These are phyloP conservation scores for Tragelaphus buxtoni DNA, from an alignment of 2,113 vertebrate species.

Conservation along the genomic window DNA sequence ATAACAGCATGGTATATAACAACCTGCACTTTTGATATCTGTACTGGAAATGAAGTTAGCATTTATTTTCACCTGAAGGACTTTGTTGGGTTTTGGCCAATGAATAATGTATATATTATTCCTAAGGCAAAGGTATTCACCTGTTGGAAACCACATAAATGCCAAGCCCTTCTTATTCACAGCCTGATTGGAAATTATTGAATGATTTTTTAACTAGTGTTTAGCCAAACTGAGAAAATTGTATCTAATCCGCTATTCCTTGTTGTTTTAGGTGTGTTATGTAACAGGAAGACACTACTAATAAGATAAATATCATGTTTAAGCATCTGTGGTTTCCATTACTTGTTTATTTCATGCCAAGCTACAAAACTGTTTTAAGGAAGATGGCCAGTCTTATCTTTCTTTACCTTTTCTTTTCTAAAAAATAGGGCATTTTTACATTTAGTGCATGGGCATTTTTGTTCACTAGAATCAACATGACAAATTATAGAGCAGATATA, in stretches of 20 bases:
- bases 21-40: background rate
- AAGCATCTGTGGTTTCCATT: background rate
- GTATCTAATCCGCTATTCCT: background rate
- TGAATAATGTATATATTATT: conserved; percentile 20
- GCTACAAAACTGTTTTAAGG: background rate
- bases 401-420: background rate
- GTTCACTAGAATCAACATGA: background rate
- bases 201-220: background rate
- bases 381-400: background rate
- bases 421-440: background rate
- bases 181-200: conserved; percentile 43
- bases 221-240: conserved; percentile 49
- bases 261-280: background rate
- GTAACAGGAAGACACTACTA: conserved; percentile 3
- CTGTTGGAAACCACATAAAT: conserved; percentile 36
- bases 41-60: background rate
- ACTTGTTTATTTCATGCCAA: background rate
- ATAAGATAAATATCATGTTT: background rate
- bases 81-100: background rate
- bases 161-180: background rate
- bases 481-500: background rate
- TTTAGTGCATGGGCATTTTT: background rate
- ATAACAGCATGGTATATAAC: background rate
- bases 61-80: conserved; percentile 30
- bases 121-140: background rate